Base-by-base conservation (phyloP, 2,113 vertebrate genomes). In the Furnarius figulus region DNA sequence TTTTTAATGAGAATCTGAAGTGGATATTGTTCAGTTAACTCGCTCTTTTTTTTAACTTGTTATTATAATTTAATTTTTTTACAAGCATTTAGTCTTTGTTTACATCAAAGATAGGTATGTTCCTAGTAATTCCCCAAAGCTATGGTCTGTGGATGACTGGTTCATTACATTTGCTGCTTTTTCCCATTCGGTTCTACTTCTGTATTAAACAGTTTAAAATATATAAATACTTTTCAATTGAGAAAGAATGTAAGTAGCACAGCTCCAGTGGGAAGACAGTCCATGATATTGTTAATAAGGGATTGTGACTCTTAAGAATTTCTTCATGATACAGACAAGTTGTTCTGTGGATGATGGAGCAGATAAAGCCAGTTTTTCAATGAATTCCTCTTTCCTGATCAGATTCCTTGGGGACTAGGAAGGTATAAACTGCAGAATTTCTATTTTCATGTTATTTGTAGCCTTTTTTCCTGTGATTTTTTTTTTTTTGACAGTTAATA, bases 1-100 rank as follows among this genome's bases (percentile, higher is more conserved):
- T 95, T 83, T 91, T 31, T 47, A 47, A 95, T 87, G 71, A 90
- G 82, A 87, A 77, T 90, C 85, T 94, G 85, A 95, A 96, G 77
- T 80, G 94, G 50, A 77, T 95, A 85, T 93, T 95, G 72, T 93
- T 96, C 59, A 20, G 40, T 73, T 85, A 27, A 39, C 40, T 83
- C 1, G 0, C 18, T 37, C 13, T 56, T 71, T 83, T 65, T 65
- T 5, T 1, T 22, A 78, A 46, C 79, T 87, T 75, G 89, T 27
- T 79, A 35, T 61, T 68, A 44, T 87, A n/a, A 7, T 79, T 76
- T n/a, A 9, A 14, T 46, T 37, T 76, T 82, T 94, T 85, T 59
- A 19, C 22, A 55, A 93, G 33, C 8, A 8, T 65, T n/a, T 84
- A 10, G 25, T 73, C 50, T 86, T 52, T 62, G 21, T 88, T 88